phyloP scores from a whole-genome alignment of 1,140 invertebrate species.

The Halesus radiatus region DNA sequence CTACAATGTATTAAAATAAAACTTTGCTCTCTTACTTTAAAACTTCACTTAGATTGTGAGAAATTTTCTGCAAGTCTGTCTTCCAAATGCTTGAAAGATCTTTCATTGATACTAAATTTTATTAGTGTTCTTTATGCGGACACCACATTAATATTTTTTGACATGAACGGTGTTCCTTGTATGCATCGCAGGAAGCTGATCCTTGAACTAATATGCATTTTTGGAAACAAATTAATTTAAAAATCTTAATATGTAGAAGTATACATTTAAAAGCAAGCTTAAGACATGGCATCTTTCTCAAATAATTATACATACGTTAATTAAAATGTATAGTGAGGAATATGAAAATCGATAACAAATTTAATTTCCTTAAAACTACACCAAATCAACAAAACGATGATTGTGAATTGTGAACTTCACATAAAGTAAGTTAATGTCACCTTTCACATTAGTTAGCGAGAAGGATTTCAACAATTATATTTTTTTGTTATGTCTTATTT shows the following conservation, averaged over 20 bases:
- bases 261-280: slow-evolving; percentile 11
- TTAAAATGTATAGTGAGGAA: not conserved
- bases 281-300: not conserved
- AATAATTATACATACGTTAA: not conserved
- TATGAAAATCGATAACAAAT: slow-evolving; percentile 6
- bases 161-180: no score
- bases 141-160: no score
- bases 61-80: no score
- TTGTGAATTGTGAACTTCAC: not conserved
- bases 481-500: slow-evolving; percentile 6
- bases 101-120: no score
- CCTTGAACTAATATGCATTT: no score
- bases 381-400: not conserved
- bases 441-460: not conserved
- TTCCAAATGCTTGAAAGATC: no score
- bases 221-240: not conserved
- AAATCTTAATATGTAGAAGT: not conserved
- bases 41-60: no score
- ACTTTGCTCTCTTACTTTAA: no score
- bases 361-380: slow-evolving; percentile 7
- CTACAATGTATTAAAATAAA: no score
- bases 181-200: no score
- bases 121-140: no score
- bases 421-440: not conserved
- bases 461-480: slow-evolving; percentile 9